Evolutionary conservation across 1,140 invertebrate genomes (phyloP).

Genomic region (Brachionus angularis): DNA sequence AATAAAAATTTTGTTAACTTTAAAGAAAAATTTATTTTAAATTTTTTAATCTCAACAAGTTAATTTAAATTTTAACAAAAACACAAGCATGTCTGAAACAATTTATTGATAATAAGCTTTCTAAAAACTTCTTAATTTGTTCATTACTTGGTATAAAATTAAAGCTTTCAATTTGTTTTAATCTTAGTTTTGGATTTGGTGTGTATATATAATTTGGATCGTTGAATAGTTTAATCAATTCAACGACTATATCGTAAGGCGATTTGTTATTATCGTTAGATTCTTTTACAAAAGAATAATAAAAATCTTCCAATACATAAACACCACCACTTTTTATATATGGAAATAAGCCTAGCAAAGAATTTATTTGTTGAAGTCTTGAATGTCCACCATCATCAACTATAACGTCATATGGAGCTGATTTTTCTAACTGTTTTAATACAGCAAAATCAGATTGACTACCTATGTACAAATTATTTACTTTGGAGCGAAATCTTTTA

Average conservation of each 20-base stretch:
- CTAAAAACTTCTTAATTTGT: not conserved
- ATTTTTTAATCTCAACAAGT: not conserved
- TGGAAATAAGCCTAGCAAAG: not conserved
- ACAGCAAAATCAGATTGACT: not conserved
- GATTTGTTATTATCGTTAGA: not conserved
- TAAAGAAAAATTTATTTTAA: not conserved
- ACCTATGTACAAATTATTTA: too few relatives aligned
- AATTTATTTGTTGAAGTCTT: not conserved
- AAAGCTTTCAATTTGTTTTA: not conserved
- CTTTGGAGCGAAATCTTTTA: not conserved
- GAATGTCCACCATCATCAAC: slow-evolving; percentile 19
- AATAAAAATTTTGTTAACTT: not conserved
- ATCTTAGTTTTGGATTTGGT: not conserved
- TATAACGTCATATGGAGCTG: not conserved
- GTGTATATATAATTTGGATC: not conserved
- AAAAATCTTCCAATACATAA: slow-evolving; percentile 3
- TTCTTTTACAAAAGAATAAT: not conserved
- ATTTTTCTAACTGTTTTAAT: not conserved
- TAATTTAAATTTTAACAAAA: too few relatives aligned
- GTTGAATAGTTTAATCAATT: not conserved
- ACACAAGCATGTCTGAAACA: not conserved
- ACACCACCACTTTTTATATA: not conserved
- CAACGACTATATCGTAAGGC: not conserved
- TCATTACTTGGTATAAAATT: not conserved
- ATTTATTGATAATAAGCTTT: not conserved